Conservation (phyloP, 53 echinoderm and acorn worm species). For the Astropecten irregularis region DNA sequence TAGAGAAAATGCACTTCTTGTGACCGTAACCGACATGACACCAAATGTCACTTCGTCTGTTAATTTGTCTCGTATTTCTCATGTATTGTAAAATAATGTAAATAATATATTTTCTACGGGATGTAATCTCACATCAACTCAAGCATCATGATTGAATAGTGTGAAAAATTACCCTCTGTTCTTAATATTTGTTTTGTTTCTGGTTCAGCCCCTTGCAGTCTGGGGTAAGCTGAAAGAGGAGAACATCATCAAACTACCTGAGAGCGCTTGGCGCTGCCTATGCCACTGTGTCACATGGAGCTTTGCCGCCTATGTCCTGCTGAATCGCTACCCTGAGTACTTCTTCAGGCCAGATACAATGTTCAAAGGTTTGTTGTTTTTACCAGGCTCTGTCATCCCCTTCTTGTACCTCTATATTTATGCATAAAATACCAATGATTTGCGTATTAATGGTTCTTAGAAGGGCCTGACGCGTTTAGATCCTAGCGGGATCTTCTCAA, state of each 20-base stretch:
- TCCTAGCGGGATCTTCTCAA: too few relatives aligned
- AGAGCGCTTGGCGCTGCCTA: slow-evolving; percentile 89
- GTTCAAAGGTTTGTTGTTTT: slow-evolving; percentile 75
- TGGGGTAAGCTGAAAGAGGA: slow-evolving; percentile 68
- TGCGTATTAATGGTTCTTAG: neutral
- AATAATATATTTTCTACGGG: too few relatives aligned
- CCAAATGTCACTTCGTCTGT: too few relatives aligned
- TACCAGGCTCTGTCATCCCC: neutral
- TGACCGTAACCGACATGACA: too few relatives aligned
- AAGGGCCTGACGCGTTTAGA: too few relatives aligned
- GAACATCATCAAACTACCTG: slow-evolving; percentile 84
- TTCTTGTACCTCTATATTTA: neutral
- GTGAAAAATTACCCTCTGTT: too few relatives aligned
- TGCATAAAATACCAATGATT: neutral
- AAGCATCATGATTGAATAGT: too few relatives aligned
- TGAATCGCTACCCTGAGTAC: slow-evolving; percentile 71
- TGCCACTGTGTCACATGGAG: slow-evolving; percentile 94
- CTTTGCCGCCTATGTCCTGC: slow-evolving; percentile 73
- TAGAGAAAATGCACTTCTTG: too few relatives aligned
- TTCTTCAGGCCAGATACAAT: slow-evolving; percentile 77
- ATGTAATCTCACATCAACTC: too few relatives aligned
- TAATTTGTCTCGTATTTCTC: too few relatives aligned
- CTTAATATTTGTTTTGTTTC: slow-evolving; percentile 18
- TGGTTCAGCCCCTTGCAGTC: slow-evolving; percentile 72
- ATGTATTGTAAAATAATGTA: too few relatives aligned